Base-by-base conservation (phyloP, 2,113 vertebrate genomes). In the Paradisaea rubra region DNA sequence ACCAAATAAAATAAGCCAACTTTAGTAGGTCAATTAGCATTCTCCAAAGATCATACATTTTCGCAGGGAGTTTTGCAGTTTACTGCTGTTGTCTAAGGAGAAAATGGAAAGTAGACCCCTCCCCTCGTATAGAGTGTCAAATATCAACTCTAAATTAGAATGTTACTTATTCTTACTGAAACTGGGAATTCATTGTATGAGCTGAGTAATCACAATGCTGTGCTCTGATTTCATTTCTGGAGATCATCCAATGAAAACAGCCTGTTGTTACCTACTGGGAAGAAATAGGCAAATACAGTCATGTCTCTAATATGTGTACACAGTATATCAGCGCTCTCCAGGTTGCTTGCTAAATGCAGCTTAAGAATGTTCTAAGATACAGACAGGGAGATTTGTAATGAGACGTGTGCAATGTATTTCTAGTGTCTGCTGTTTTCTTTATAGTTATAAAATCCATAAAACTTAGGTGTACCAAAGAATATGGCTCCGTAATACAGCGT, bases 21-120 rank as follows among this genome's bases (percentile, higher is more conserved):
- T 96, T 95, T 96, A 96, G 88, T 96, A 97, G 94, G 93, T 96
- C 94, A 96, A 94, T 97, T 96, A 97, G 82, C 91, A 81, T 93
- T 95, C 93, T 96, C 89, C 93, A 95, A 94, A 97, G 94, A 96
- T 96, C 91, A 81, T 54, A 5, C 80, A 56, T 93, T 95, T 96
- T 93, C 95, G 68, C 79, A 57, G 85, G 81, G 89, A 82, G 56
- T 33, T 86, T 63, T 86, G 74, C 85, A 95, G 87, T 91, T 94
- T 86, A 69, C 81, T 17, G 3, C 69, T 61, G 61, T 82, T 95
- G 81, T 89, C 79, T 94, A n/a, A 91, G 64, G 82, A 96, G 85
- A 91, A 95, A 88, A 88, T 77, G 81, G 54, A 91, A 95, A 88
- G 71, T 17, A 87, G 88, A 73, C 63, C 59, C 78, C 91, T 91